Percentiles rank a stretch among this genome's conserved stretches.
These are phyloP conservation scores for Jordanella pulchra DNA, from an alignment of 2,797 vertebrate genomes.

Conservation along the genomic window DNA sequence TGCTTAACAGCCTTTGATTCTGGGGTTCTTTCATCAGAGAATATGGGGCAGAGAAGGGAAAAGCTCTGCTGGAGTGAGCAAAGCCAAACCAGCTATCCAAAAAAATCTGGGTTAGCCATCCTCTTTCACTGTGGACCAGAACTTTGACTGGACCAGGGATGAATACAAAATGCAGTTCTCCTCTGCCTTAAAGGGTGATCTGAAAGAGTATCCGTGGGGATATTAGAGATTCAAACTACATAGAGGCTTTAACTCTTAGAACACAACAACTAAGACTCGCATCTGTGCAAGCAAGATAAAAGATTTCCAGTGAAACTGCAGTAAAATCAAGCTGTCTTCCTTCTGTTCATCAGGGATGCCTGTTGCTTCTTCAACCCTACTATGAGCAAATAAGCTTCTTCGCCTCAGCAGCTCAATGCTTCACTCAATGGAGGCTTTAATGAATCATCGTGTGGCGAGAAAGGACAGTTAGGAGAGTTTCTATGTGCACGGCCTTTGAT, in stretches of 20 bases:
- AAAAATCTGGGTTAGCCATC: constrained; percentile 54
- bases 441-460: constrained; percentile 60
- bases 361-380: constrained; percentile 19
- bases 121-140: constrained; percentile 32
- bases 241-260: constrained; percentile 36
- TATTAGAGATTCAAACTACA: background rate
- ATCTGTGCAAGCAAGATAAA: constrained; percentile 12
- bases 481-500: constrained; percentile 64
- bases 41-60: constrained; percentile 61
- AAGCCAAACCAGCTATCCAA: constrained; percentile 53
- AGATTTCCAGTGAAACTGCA: constrained; percentile 1
- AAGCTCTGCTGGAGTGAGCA: constrained; percentile 53
- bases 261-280: constrained; percentile 18
- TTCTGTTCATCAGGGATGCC: constrained; percentile 21
- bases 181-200: background rate
- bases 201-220: background rate
- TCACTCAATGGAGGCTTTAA: constrained; percentile 53
- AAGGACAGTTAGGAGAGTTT: constrained; percentile 48
- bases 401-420: constrained; percentile 29
- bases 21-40: constrained; percentile 66
- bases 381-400: constrained; percentile 38
- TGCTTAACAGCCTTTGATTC: constrained; percentile 64
- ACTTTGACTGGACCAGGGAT: constrained; percentile 32
- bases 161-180: constrained; percentile 12
- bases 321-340: constrained; percentile 20